phyloP scores from a whole-genome alignment of 2,113 vertebrate genomes.

The Tylochromis polylepis region DNA sequence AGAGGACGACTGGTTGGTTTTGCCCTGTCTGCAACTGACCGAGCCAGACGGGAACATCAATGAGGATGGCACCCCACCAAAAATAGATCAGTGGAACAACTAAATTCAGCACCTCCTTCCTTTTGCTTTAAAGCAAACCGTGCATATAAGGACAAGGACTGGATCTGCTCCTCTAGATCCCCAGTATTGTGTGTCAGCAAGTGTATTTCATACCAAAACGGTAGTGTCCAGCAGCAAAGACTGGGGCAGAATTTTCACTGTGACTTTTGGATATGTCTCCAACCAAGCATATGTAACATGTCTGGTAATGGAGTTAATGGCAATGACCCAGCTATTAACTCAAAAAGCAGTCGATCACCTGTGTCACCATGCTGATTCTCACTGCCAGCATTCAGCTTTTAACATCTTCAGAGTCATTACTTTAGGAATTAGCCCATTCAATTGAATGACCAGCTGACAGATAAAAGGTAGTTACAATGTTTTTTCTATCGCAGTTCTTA shows the following conservation, averaged over 20 bases:
- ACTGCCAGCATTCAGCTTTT: background rate
- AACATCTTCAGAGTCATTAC: background rate
- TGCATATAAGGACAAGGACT: background rate
- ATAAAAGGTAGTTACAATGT: background rate
- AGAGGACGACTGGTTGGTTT: background rate
- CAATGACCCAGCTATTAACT: background rate
- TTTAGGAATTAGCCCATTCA: background rate
- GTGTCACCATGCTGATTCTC: background rate
- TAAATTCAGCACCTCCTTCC: background rate
- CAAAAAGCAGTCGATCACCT: background rate
- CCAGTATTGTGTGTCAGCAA: background rate
- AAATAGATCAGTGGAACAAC: constrained; percentile 51
- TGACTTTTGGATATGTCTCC: background rate
- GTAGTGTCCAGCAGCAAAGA: background rate
- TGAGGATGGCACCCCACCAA: constrained; percentile 36
- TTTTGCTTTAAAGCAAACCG: background rate
- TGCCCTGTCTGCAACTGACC: background rate
- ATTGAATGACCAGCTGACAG: background rate
- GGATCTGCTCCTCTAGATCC: background rate
- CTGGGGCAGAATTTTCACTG: background rate
- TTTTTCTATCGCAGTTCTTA: background rate
- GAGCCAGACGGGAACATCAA: constrained; percentile 31
- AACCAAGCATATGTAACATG: background rate
- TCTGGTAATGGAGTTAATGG: background rate
- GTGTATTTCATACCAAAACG: background rate